A percentile compares a stretch with the other conserved stretches of the same genome.
These are phyloP conservation scores for Actinernus sp. DNA, from an alignment of 92 coral and sea anemone species.

Conservation along the genomic window DNA sequence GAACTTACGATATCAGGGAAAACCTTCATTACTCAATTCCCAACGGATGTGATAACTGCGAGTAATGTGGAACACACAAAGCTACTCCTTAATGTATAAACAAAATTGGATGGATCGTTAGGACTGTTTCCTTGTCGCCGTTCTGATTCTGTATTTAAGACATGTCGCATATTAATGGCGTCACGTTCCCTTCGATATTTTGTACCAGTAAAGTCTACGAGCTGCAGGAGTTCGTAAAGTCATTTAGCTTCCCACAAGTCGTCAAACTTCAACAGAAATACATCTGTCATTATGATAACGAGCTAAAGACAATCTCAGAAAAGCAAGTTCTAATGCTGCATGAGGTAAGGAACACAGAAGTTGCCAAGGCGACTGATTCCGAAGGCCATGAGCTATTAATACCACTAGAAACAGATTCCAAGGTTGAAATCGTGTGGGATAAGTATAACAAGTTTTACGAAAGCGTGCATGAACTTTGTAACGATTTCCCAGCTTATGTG, in stretches of 20 bases:
- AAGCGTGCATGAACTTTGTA: slow-evolving; percentile 6
- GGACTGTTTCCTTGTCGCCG: too few species aligned
- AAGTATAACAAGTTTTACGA: slow-evolving; percentile 25
- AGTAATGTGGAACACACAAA: too few species aligned
- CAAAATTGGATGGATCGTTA: too few species aligned
- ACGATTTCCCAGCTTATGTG: slow-evolving; percentile 17
- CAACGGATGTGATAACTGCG: too few species aligned
- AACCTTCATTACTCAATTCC: too few species aligned
- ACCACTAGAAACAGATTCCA: slow-evolving; percentile 3
- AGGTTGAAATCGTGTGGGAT: slow-evolving; percentile 23
- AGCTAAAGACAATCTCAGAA: background rate
- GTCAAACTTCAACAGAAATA: background rate
- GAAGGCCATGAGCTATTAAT: slow-evolving; percentile 6
- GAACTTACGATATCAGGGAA: too few species aligned
- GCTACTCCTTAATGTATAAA: too few species aligned
- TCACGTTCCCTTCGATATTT: too few species aligned
- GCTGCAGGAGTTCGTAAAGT: slow-evolving; percentile 9
- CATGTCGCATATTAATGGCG: too few species aligned
- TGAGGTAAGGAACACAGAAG: background rate
- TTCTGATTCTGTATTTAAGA: too few species aligned
- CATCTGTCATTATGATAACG: background rate
- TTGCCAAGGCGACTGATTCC: slow-evolving; percentile 16
- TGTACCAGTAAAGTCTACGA: too few species aligned
- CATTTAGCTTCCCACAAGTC: slow-evolving; percentile 16
- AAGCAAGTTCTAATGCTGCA: slow-evolving; percentile 1